Conservation (phyloP, 2,113 vertebrate genomes). For the Oreotrochilus melanogaster region DNA sequence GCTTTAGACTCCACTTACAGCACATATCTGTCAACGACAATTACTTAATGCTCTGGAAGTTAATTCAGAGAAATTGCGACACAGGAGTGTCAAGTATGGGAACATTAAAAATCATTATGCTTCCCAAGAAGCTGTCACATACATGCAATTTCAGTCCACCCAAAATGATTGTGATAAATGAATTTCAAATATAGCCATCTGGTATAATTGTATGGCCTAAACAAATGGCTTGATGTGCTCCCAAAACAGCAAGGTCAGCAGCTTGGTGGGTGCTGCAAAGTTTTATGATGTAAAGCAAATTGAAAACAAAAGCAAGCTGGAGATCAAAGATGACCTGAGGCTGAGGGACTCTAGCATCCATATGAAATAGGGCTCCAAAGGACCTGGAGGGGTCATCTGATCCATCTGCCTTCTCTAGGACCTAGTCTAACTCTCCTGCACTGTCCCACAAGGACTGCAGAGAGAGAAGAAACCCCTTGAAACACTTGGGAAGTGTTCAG, state of each 20-base stretch:
- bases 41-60: not conserved
- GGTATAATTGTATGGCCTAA: not conserved
- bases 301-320: conserved; percentile 44
- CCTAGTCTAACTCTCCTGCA: not conserved
- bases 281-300: conserved; percentile 42
- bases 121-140: not conserved
- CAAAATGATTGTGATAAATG: not conserved
- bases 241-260: not conserved
- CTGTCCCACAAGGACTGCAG: not conserved
- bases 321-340: conserved; percentile 53
- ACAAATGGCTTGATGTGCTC: conserved; percentile 12
- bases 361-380: not conserved
- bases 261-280: not conserved
- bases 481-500: not conserved
- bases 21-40: not conserved
- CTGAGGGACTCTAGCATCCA: not conserved
- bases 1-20: not conserved
- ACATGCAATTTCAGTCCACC: not conserved
- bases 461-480: not conserved
- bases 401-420: conserved; percentile 45
- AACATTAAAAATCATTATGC: not conserved
- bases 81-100: not conserved
- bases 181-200: conserved; percentile 32
- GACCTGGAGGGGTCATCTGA: not conserved
- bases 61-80: not conserved